phyloP scores from a whole-genome alignment of 2,888 invertebrate species.

The Yponomeuta plumbellus region DNA sequence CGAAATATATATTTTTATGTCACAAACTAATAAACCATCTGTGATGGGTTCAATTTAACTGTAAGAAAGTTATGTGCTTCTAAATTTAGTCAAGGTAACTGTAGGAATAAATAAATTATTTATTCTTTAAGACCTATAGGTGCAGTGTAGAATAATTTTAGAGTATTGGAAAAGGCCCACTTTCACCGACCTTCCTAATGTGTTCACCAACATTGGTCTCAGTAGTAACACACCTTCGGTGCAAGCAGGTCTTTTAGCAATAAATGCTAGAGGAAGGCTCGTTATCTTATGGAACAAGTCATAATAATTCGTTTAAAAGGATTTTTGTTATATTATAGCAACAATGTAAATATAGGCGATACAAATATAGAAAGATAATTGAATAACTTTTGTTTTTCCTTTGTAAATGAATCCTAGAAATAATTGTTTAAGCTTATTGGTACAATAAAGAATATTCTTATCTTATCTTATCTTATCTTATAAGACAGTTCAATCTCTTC shows the following conservation, averaged over 20 bases:
- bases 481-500: too few species aligned
- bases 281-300: constrained; percentile 34
- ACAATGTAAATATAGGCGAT: constrained; percentile 47
- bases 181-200: background rate
- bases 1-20: constrained; percentile 35
- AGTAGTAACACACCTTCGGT: background rate
- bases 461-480: too few species aligned
- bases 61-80: constrained; percentile 2
- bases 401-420: too few species aligned
- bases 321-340: constrained; percentile 41
- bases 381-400: background rate
- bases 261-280: constrained; percentile 33
- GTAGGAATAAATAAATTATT: constrained; percentile 49
- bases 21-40: constrained; percentile 42
- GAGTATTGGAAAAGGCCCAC: constrained; percentile 25
- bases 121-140: constrained; percentile 38
- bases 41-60: constrained; percentile 35
- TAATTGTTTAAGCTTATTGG: too few species aligned
- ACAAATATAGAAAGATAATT: constrained; percentile 6
- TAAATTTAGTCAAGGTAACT: constrained; percentile 22
- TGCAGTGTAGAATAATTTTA: constrained; percentile 25
- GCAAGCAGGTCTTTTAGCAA: constrained; percentile 25
- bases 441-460: too few species aligned
- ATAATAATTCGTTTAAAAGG: constrained; percentile 44
- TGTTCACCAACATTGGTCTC: background rate